Conservation (phyloP, 2,113 vertebrate genomes). For the Bucco capensis region DNA sequence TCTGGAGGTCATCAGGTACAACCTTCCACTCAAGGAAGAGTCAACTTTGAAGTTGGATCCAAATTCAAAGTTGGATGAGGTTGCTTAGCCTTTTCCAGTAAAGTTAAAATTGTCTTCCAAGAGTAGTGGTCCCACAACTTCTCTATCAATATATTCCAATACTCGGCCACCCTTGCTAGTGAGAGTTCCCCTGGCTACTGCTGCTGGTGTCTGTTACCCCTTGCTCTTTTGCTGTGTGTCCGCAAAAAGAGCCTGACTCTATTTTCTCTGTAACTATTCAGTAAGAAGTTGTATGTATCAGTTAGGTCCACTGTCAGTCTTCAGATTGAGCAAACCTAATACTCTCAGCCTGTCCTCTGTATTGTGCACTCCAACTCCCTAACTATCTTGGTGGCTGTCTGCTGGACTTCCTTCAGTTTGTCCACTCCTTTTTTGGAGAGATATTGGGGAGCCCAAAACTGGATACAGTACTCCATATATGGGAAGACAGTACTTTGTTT, state of each 20-base stretch:
- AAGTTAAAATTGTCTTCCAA: not conserved
- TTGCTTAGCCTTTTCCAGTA: not conserved
- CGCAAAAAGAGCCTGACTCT: not conserved
- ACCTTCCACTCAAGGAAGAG: not conserved
- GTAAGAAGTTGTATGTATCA: not conserved
- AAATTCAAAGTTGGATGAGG: not conserved
- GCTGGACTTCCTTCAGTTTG: not conserved
- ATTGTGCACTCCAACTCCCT: accelerated
- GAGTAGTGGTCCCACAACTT: not conserved
- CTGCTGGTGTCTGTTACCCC: not conserved
- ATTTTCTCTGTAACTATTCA: not conserved
- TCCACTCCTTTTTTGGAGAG: not conserved
- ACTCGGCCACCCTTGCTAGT: not conserved
- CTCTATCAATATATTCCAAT: not conserved
- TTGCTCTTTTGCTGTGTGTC: not conserved
- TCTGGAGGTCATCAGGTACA: not conserved
- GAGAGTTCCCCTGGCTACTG: not conserved
- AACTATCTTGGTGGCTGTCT: not conserved
- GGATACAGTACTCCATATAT: not conserved
- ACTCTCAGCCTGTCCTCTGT: not conserved
- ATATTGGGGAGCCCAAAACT: not conserved
- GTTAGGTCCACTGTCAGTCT: not conserved
- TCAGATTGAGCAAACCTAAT: not conserved
- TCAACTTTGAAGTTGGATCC: not conserved
- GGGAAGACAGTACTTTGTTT: not conserved